Conservation (phyloP, 1,140 invertebrate species). For the Drosophila pruinosa region DNA sequence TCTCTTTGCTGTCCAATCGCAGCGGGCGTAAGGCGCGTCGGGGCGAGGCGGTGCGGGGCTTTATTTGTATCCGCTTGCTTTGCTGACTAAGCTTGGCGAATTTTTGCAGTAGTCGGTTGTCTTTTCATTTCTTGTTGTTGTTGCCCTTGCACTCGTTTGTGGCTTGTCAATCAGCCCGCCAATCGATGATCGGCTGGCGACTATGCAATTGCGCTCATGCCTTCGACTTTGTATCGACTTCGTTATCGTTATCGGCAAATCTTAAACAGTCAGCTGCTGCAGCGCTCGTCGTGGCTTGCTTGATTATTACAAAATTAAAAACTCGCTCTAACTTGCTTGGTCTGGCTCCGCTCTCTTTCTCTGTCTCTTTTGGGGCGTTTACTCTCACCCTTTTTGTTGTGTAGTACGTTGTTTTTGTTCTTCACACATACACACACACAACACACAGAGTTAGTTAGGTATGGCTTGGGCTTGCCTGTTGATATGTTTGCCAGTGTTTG, state of each 20-base stretch:
- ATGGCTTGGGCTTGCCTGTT: conserved; percentile 15
- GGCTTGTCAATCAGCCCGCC: not conserved
- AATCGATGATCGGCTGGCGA: conserved; percentile 8
- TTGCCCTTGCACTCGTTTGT: not conserved
- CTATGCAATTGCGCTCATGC: not conserved
- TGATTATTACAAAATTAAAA: conserved; percentile 21
- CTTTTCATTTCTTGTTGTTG: not conserved
- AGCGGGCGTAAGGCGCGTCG: no score
- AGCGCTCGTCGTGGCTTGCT: not conserved
- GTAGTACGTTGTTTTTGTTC: not conserved
- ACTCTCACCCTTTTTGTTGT: not conserved
- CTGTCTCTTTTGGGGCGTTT: not conserved
- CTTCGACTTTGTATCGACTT: not conserved
- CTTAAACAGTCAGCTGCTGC: conserved; percentile 17
- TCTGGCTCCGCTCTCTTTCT: conserved; percentile 6
- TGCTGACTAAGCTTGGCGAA: conserved; percentile 26
- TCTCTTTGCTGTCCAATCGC: not conserved
- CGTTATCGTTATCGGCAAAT: conserved; percentile 22
- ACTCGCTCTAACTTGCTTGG: not conserved
- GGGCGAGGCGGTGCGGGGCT: no score
- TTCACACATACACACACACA: no score
- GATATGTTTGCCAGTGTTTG: conserved; percentile 65
- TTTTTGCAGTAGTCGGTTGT: conserved; percentile 5
- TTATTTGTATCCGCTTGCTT: not conserved
- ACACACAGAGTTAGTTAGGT: conserved; percentile 5